phyloP scores from a whole-genome alignment of 2,113 vertebrate species.

The Cyanoramphus novaezelandiae region DNA sequence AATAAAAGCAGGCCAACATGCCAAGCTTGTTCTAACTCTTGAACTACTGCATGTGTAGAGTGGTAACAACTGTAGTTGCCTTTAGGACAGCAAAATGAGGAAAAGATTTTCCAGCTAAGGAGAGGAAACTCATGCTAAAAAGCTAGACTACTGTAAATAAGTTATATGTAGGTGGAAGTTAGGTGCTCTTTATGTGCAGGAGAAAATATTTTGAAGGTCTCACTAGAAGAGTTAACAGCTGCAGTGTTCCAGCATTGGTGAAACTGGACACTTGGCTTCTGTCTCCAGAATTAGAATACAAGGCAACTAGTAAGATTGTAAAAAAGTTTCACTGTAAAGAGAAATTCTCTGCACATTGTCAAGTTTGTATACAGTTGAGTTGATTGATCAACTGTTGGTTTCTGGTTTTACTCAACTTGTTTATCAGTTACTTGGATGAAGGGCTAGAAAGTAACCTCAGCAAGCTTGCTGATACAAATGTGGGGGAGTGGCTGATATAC shows the following conservation, averaged over 20 bases:
- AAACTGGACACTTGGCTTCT: background rate
- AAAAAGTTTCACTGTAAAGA: background rate
- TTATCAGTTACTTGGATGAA: background rate
- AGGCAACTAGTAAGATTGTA: background rate
- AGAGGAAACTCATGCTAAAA: background rate
- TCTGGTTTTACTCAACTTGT: background rate
- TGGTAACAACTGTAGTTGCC: background rate
- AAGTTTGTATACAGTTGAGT: background rate
- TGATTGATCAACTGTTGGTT: background rate
- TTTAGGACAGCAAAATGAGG: background rate
- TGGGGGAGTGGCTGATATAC: background rate
- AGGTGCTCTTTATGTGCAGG: background rate
- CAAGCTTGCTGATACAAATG: background rate
- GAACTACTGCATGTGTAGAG: background rate
- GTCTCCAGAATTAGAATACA: background rate
- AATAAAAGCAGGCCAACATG: background rate
- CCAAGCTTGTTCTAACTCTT: background rate
- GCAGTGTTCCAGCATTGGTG: background rate
- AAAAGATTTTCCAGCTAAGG: background rate
- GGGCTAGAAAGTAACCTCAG: background rate
- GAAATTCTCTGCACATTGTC: background rate
- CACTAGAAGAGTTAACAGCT: background rate
- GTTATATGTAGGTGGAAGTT: background rate
- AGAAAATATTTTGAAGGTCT: background rate
- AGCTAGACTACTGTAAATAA: background rate